These are phyloP conservation scores for Drosophila pectinifera DNA, from an alignment of 1,140 invertebrate genomes.

Conservation along the genomic window DNA sequence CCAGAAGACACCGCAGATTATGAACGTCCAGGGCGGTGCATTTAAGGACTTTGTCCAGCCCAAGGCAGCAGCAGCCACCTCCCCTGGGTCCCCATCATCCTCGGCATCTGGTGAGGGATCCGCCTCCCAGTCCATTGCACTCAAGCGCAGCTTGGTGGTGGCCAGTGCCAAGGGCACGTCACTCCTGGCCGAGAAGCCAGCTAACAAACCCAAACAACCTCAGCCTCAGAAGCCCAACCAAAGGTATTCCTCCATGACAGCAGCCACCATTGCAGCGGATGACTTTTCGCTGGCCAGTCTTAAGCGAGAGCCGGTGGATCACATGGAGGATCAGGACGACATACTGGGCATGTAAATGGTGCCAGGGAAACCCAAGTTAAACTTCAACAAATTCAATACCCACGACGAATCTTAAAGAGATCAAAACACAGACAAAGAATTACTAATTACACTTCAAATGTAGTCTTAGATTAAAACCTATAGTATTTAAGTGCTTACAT, in stretches of 20 bases:
- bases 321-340: constrained; percentile 37
- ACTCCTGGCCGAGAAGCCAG: background rate
- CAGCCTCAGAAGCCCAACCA: background rate
- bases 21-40: constrained; percentile 43
- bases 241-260: constrained; percentile 26
- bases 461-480: no score
- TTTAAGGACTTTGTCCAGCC: constrained; percentile 54
- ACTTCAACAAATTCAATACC: no score
- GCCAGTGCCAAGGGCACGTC: constrained; percentile 44
- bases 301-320: constrained; percentile 60
- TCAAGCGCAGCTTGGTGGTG: constrained; percentile 55
- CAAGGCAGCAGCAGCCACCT: background rate
- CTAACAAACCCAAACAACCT: background rate
- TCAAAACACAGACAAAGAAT: constrained; percentile 6
- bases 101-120: background rate
- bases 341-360: constrained; percentile 54
- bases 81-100: background rate
- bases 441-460: background rate
- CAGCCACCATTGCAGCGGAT: constrained; percentile 65
- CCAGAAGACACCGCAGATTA: constrained; percentile 56
- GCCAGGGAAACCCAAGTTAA: background rate
- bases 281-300: constrained; percentile 50
- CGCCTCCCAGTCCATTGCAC: background rate
- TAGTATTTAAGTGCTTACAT: background rate
- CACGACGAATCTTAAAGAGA: constrained; percentile 16